Base-by-base conservation (phyloP, 2,888 invertebrate genomes). In the Neoscelio sp. region DNA sequence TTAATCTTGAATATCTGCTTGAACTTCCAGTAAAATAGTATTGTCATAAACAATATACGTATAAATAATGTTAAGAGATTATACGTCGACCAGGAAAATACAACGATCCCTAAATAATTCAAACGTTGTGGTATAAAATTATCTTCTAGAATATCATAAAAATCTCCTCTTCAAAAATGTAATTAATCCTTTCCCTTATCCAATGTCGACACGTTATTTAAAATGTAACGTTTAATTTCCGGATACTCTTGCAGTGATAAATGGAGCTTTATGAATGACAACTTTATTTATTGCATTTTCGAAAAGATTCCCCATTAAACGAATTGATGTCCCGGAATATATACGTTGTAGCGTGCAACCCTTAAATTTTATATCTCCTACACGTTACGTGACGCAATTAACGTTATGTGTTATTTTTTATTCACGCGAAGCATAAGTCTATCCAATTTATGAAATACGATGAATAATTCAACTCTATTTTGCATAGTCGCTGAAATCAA, bases 151-250 rank as follows among this genome's bases (percentile, higher is more conserved):
- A 42, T 74, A 58, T 65, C 74, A 52, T 67, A 67, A 75, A 75
- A 67, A 44, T 13, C 13, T 35, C 20, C 30, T 54, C 38, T 35
- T 62, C 15, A 62, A 68, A 76, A 76, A 68, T 38, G 68, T 76
- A 76, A 76, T 76, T 67, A 76, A 76, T 62, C 52, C 68, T 3
- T 68, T 33, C 68, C 62, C 62, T 56, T 62, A 68, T 75, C 44
- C 62, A 52, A n/a, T 33, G 62, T 62, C 62, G 52, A 50, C 76
- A 56, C 20, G 76, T 76, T 68, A 76, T 76, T 76, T 76, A 70
- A 76, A 76, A 76, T 70, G 70, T 70, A 76, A 76, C 76, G 76
- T 76, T 76, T 76, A 70, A 76, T 76, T 76, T 76, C 70, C 76
- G 70, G 76, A 56, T 70, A 76, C 76, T 70, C 64, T 70, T 70